Evolutionary conservation across 2,113 vertebrate species (phyloP).

Genomic region (Orthonyx spaldingii): DNA sequence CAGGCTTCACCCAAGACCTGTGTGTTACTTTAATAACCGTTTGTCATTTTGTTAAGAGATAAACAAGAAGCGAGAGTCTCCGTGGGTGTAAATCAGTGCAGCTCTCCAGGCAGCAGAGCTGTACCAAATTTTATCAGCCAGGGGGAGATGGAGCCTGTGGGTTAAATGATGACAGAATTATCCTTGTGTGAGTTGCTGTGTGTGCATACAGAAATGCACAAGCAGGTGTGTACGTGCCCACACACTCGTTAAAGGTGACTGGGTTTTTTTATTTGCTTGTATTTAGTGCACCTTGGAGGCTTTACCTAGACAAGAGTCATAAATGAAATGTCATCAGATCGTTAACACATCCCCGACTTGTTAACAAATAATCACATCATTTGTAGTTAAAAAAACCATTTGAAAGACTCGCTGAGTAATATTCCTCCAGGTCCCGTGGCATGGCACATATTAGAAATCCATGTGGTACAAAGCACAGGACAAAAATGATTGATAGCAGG

Average conservation of each 20-base stretch:
- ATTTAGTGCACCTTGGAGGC: background rate
- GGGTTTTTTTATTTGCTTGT: background rate
- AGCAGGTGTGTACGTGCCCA: background rate
- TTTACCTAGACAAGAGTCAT: background rate
- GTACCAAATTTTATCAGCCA: background rate
- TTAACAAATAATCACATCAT: background rate
- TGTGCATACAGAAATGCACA: background rate
- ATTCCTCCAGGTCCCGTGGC: background rate
- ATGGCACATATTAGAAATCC: background rate
- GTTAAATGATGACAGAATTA: background rate
- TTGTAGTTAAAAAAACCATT: background rate
- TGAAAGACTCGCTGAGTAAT: background rate
- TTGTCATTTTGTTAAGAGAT: background rate
- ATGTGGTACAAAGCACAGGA: background rate
- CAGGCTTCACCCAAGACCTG: background rate
- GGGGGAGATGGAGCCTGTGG: background rate
- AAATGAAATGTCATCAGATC: background rate
- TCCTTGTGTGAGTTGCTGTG: background rate
- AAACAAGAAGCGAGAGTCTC: background rate
- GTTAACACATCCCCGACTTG: background rate
- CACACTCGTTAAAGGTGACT: background rate
- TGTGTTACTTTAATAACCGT: background rate
- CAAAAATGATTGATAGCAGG: slow-evolving; percentile 18
- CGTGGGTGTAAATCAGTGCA: background rate
- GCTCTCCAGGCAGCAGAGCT: background rate